Percentiles rank a stretch among this genome's conserved stretches.
Conservation (phyloP, 2,113 vertebrate genomes). For the Colius striatus region DNA sequence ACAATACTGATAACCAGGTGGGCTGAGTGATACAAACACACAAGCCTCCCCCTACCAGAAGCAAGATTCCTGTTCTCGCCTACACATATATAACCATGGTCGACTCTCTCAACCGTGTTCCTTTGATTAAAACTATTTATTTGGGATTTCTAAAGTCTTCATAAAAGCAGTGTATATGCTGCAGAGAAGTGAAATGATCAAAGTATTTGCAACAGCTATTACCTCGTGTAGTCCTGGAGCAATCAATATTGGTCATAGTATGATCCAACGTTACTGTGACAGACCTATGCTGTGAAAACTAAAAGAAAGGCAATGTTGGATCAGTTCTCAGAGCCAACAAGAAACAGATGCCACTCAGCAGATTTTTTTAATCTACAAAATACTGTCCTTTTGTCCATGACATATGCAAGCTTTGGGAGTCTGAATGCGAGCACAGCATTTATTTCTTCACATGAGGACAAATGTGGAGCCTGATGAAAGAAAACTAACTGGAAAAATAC, state of each 20-base stretch:
- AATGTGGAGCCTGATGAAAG: background rate
- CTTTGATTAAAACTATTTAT: background rate
- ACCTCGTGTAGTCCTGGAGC: background rate
- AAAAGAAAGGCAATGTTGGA: background rate
- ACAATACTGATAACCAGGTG: slow-evolving; percentile 50
- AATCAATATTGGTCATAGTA: background rate
- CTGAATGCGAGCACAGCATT: background rate
- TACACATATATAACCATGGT: background rate
- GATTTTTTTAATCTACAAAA: background rate
- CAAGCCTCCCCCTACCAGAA: background rate
- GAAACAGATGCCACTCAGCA: background rate
- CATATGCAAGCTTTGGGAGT: background rate
- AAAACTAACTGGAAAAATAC: background rate
- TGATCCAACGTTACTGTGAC: background rate
- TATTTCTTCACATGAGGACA: background rate
- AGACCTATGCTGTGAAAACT: background rate
- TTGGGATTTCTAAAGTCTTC: background rate
- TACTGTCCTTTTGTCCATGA: background rate
- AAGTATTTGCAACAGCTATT: background rate
- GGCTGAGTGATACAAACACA: background rate
- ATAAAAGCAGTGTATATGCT: background rate
- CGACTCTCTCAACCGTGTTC: background rate
- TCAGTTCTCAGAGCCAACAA: background rate
- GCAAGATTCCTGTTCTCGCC: background rate
- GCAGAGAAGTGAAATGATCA: background rate